These are phyloP conservation scores for Struthidea cinerea DNA, from an alignment of 2,113 vertebrate species.

Conservation along the genomic window DNA sequence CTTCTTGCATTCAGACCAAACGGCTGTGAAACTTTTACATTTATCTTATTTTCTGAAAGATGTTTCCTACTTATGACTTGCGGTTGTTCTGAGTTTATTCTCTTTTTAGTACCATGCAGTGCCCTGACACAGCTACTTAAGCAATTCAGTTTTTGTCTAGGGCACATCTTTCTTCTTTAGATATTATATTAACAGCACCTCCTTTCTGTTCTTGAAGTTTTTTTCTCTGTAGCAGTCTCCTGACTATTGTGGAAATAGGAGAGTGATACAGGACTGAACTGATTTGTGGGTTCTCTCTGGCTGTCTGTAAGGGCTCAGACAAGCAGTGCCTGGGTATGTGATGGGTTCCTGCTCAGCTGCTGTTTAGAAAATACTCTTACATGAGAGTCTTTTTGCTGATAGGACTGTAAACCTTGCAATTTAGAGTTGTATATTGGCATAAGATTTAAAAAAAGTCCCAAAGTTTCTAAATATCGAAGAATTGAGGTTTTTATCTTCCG, in stretches of 20 bases:
- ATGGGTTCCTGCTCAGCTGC: neutral
- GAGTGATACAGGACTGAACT: neutral
- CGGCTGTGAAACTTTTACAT: neutral
- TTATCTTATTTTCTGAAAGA: neutral
- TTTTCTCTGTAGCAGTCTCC: neutral
- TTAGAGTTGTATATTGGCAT: neutral
- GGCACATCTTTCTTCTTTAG: neutral
- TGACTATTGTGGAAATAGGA: neutral
- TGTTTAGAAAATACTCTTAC: neutral
- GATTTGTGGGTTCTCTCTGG: neutral
- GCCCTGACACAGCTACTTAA: neutral
- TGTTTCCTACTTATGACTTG: neutral
- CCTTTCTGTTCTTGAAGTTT: neutral
- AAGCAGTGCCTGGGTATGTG: neutral
- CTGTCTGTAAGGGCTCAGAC: neutral
- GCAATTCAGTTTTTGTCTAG: neutral
- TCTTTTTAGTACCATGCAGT: neutral
- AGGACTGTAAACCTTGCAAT: neutral
- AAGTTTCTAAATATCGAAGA: neutral
- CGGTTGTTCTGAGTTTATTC: neutral
- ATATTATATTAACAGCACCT: neutral
- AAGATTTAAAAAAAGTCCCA: neutral
- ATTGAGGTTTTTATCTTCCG: neutral
- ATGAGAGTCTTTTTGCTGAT: neutral
- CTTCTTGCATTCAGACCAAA: neutral